Conservation (phyloP, 2,888 invertebrate species). For the Cerastoderma edule region DNA sequence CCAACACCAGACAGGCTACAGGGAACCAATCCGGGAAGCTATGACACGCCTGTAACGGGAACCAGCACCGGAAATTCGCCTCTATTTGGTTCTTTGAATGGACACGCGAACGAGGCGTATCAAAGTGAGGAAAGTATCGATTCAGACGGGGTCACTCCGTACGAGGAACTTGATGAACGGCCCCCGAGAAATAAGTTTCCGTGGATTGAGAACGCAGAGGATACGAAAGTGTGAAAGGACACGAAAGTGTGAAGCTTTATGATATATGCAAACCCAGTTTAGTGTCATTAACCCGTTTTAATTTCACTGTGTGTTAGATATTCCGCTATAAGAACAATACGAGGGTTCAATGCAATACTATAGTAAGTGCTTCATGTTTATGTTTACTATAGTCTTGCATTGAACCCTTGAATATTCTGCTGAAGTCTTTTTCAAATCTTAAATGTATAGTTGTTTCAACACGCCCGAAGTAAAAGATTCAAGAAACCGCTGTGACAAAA, state of each 20-base stretch:
- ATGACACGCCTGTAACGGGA: conserved; percentile 10
- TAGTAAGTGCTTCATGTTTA: no score
- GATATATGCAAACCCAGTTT: no score
- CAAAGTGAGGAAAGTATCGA: conserved; percentile 27
- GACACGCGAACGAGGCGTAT: conserved; percentile 37
- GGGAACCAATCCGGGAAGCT: conserved; percentile 19
- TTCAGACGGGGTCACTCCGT: conserved; percentile 49
- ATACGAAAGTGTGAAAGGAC: conserved; percentile 49
- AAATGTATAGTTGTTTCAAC: no score
- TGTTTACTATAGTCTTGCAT: no score
- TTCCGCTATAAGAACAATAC: no score
- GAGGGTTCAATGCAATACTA: no score
- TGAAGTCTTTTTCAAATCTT: no score
- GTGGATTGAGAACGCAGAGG: conserved; percentile 55
- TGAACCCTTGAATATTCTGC: no score
- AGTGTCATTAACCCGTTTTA: no score
- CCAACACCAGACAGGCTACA: conserved; percentile 25
- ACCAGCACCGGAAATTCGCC: not conserved
- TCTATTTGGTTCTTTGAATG: conserved; percentile 6
- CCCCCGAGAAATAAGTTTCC: conserved; percentile 45
- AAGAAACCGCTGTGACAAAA: conserved; percentile 3
- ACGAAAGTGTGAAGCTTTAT: no score
- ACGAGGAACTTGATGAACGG: conserved; percentile 46
- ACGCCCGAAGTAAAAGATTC: no score
- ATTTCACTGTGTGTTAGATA: no score